A percentile compares a stretch with the other conserved stretches of the same genome.
Conservation (phyloP, 2,797 vertebrate species). For the Hippocampus kuda region DNA sequence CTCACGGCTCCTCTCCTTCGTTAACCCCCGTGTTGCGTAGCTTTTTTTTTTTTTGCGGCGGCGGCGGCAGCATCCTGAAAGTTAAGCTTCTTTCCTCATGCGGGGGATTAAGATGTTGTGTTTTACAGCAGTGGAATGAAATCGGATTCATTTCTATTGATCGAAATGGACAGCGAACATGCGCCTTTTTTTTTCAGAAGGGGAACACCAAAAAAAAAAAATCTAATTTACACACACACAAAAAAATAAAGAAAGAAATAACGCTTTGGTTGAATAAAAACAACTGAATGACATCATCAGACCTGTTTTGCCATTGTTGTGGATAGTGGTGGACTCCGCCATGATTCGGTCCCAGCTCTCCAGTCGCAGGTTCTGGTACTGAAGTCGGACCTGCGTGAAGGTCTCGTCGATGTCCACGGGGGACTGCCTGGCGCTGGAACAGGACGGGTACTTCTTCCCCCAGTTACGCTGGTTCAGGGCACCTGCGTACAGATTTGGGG, state of each 20-base stretch:
- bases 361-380: slow-evolving; percentile 83
- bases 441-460: slow-evolving; percentile 83
- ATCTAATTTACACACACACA: not conserved
- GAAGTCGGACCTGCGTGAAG: slow-evolving; percentile 83
- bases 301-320: slow-evolving; percentile 94
- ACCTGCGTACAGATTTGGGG: slow-evolving; percentile 55
- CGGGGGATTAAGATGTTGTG: slow-evolving; percentile 22
- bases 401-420: slow-evolving; percentile 92
- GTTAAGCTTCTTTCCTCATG: slow-evolving; percentile 32
- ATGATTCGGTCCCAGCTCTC: slow-evolving; percentile 73
- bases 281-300: not conserved
- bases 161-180: not conserved
- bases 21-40: slow-evolving; percentile 25
- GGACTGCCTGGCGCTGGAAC: slow-evolving; percentile 83
- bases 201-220: too few relatives aligned
- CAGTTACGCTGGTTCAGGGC: slow-evolving; percentile 82
- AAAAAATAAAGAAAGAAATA: too few relatives aligned
- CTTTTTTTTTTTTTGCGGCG: not conserved
- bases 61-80: slow-evolving; percentile 12
- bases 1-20: slow-evolving; percentile 23
- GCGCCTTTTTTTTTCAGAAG: too few relatives aligned
- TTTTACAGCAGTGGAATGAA: slow-evolving; percentile 7
- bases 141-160: slow-evolving; percentile 15
- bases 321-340: slow-evolving; percentile 65
- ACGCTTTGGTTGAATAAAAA: too few relatives aligned